These are phyloP conservation scores for Poecilia latipinna DNA, from an alignment of 2,113 vertebrate species.

Conservation along the genomic window DNA sequence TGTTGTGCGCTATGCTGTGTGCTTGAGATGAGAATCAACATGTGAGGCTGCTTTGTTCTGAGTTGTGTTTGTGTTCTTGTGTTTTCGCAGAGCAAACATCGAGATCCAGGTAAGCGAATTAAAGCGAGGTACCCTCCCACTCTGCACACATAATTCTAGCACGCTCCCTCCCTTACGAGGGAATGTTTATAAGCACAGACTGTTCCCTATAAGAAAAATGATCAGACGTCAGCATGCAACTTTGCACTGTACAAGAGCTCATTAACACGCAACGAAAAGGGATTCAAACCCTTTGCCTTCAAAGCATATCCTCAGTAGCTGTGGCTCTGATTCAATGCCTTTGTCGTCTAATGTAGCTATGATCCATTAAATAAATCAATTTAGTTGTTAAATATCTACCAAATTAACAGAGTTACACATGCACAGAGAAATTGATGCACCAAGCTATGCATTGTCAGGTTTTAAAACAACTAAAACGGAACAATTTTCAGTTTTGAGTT, in stretches of 20 bases:
- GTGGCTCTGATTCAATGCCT: background rate
- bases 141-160: background rate
- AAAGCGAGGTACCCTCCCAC: background rate
- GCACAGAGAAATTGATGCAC: background rate
- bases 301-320: background rate
- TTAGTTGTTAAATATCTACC: background rate
- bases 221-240: background rate
- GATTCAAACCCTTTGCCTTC: no score
- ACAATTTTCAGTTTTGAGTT: no score
- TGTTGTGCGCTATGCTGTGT: background rate
- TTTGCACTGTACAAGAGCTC: background rate
- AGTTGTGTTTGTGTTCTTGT: slow-evolving; percentile 20
- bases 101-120: slow-evolving; percentile 84
- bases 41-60: background rate
- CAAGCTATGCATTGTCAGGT: background rate
- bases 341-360: background rate
- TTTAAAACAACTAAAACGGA: no score
- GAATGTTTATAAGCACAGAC: background rate
- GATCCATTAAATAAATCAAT: background rate
- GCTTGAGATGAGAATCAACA: background rate
- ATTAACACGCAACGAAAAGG: background rate
- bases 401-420: no score
- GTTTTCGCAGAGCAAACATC: slow-evolving; percentile 82
- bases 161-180: background rate
- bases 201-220: background rate